phyloP scores from a whole-genome alignment of 2,797 vertebrate genomes.

The Petrocephalus schoutedeni region DNA sequence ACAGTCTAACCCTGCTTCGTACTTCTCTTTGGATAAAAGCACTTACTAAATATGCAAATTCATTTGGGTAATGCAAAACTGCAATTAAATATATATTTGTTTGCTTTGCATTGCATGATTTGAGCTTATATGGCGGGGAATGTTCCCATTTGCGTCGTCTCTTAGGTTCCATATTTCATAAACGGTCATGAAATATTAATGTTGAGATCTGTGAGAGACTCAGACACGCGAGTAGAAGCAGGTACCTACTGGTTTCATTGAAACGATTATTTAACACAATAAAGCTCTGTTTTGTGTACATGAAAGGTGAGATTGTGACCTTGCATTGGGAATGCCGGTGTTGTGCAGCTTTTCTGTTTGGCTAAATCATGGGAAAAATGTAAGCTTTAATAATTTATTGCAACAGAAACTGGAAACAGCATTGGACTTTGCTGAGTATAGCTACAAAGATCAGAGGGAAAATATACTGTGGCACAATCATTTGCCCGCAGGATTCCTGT shows the following conservation, averaged over 20 bases:
- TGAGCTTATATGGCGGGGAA: background rate
- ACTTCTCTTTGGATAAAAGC: background rate
- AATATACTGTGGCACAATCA: background rate
- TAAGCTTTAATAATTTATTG: slow-evolving; percentile 7
- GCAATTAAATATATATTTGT: background rate
- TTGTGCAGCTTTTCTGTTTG: background rate
- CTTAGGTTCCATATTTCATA: background rate
- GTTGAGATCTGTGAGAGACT: background rate
- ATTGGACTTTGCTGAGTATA: background rate
- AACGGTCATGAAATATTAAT: background rate
- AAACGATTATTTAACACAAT: background rate
- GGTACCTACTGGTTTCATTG: background rate
- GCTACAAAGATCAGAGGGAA: background rate
- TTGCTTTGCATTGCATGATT: background rate
- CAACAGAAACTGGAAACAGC: background rate
- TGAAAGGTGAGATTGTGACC: background rate
- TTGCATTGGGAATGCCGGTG: background rate
- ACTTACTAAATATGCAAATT: background rate
- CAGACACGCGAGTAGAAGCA: background rate
- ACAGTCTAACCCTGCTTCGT: background rate
- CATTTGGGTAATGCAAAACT: background rate
- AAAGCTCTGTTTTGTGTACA: background rate
- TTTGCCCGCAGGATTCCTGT: background rate
- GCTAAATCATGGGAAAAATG: background rate
- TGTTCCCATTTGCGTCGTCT: background rate